Evolutionary conservation across 1,140 invertebrate genomes (phyloP).

Genomic region (Lepidurus apus): DNA sequence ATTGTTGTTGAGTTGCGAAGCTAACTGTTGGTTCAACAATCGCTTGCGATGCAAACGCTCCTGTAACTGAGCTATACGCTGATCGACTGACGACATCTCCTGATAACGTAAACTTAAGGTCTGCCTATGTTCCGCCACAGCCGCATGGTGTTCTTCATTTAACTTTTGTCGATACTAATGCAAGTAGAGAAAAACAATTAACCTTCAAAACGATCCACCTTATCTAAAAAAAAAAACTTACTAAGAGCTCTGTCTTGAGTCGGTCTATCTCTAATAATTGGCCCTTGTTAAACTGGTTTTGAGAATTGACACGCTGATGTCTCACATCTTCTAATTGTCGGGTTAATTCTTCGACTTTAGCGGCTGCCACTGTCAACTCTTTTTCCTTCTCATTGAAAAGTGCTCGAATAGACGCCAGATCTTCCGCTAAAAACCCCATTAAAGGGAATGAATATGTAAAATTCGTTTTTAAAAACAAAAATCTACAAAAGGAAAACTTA

Average conservation of each 20-base stretch:
- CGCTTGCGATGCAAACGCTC: conserved; percentile 80
- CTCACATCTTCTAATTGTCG: conserved; percentile 67
- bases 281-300: conserved; percentile 1
- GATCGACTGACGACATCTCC: conserved; percentile 84
- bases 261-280: conserved; percentile 27
- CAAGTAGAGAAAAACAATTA: conserved; percentile 38
- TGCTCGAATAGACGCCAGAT: conserved; percentile 89
- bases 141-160: conserved; percentile 86
- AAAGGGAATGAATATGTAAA: background rate
- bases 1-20: conserved; percentile 58
- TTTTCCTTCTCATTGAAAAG: conserved; percentile 97
- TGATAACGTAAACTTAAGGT: conserved; percentile 77
- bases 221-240: conserved; percentile 27
- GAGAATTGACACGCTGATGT: conserved; percentile 23
- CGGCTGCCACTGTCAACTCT: conserved; percentile 86
- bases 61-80: conserved; percentile 85
- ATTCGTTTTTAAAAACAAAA: background rate
- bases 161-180: conserved; percentile 87
- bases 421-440: conserved; percentile 60
- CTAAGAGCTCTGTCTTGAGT: conserved; percentile 30
- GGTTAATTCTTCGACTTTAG: conserved; percentile 91
- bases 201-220: background rate
- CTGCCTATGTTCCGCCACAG: conserved; percentile 77
- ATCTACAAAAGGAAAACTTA: conserved; percentile 55
- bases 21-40: conserved; percentile 75